phyloP scores from a whole-genome alignment of 1,140 invertebrate genomes.

The Ceratitis capitata region DNA sequence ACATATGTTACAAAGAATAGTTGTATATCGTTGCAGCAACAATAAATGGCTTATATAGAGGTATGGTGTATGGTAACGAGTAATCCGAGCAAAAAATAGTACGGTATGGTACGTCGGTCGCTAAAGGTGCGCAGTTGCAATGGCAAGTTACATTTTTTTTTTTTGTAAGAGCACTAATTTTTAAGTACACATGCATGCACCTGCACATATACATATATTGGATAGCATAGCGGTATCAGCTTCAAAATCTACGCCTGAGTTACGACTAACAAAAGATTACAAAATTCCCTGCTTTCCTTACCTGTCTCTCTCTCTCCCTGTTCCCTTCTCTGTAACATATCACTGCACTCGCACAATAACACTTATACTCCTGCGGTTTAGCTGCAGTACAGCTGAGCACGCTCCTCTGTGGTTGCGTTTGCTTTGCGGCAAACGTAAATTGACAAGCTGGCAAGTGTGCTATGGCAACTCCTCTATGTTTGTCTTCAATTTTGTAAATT shows the following conservation, averaged over 20 bases:
- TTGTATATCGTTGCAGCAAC: background rate
- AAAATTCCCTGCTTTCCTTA: too few relatives aligned
- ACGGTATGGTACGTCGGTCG: background rate
- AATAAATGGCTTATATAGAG: background rate
- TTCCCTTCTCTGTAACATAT: background rate
- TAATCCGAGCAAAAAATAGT: background rate
- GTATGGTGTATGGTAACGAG: background rate
- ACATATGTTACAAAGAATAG: background rate
- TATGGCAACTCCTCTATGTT: slow-evolving; percentile 9
- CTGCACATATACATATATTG: too few relatives aligned
- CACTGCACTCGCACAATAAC: background rate
- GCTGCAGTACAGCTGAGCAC: background rate
- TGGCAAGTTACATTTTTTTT: background rate
- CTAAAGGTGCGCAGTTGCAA: background rate
- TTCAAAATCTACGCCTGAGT: too few relatives aligned
- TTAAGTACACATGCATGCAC: background rate
- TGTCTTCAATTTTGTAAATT: slow-evolving; percentile 13
- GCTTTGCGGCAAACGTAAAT: background rate
- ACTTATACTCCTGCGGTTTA: background rate
- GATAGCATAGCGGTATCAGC: too few relatives aligned
- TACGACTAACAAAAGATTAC: too few relatives aligned
- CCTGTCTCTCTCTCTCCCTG: too few relatives aligned
- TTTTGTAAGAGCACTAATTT: background rate
- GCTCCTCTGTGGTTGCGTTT: background rate
- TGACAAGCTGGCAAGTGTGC: background rate